Evolutionary conservation across 2,888 invertebrate species (phyloP).

Genomic region (Hirtodrosophila trivittata): DNA sequence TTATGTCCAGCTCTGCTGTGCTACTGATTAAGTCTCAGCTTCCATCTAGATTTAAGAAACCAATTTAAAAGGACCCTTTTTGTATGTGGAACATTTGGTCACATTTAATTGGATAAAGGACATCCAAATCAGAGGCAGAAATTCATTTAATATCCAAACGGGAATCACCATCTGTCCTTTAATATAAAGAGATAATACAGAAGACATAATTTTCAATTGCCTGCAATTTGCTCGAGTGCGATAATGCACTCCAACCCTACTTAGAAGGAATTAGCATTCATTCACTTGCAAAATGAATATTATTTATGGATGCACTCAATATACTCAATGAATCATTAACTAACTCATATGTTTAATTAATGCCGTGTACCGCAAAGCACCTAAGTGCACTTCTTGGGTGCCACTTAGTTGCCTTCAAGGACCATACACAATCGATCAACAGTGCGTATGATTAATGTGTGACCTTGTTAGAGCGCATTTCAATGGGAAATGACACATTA

Average conservation of each 20-base stretch:
- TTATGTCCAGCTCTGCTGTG: slow-evolving; percentile 22
- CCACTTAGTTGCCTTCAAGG: slow-evolving; percentile 34
- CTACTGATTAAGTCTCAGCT: slow-evolving; percentile 28
- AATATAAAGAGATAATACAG: too few relatives aligned
- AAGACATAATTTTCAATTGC: too few relatives aligned
- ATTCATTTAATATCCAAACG: too few relatives aligned
- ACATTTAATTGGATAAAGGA: background rate
- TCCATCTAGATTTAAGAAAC: background rate
- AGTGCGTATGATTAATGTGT: slow-evolving; percentile 62
- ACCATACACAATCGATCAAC: slow-evolving; percentile 25
- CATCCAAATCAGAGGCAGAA: background rate
- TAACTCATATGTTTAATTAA: background rate
- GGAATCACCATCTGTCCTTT: too few relatives aligned
- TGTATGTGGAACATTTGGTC: background rate
- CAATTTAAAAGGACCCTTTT: too few relatives aligned
- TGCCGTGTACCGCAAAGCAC: background rate
- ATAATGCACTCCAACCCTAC: too few relatives aligned
- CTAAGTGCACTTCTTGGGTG: slow-evolving; percentile 17
- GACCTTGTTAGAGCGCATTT: slow-evolving; percentile 2
- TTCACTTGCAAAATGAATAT: background rate
- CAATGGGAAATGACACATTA: slow-evolving; percentile 27
- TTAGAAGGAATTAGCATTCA: background rate
- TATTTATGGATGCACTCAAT: background rate
- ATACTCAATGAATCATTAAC: background rate
- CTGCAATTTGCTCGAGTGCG: too few relatives aligned